Base-by-base conservation (phyloP, 2,888 invertebrate genomes). In the Trachelus troglodyta region DNA sequence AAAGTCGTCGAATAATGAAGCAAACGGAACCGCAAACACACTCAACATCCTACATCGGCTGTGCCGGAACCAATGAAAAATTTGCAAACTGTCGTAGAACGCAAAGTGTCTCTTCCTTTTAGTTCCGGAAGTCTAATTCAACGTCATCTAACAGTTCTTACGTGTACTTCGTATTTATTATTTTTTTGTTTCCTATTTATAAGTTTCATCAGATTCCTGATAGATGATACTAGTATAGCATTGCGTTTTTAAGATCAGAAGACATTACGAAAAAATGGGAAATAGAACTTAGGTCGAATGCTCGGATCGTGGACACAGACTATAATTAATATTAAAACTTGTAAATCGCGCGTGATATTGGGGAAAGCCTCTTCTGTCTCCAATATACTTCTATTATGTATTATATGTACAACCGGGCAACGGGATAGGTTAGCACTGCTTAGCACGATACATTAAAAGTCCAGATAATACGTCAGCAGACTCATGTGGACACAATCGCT, bases 201-300 rank as follows among this genome's bases (percentile, higher is more conserved):
- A 56, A 23, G 23, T 23, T 56, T 15, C 9, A 23, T 56, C 23
- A 23, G 23, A 56, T 56, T 56, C 23, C 23, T 9, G 2, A 9
- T 23, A 56, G 56, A 23, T 56, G 9, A 56, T 23, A 56, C 56
- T 6, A 23, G 9, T 23, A 23, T 56, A 23, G 23, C 56, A 56
- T 15, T 56, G 23, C 9, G 9, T 56, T 6, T 56, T 79, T 75
- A 81, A 83, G 37, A 15, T 12, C 37, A 37, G 33, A 33, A 33
- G 4, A 37, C 4, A 12, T 12, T 37, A 37, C 1, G 3, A 37
- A 12, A 12, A 37, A 37, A 12, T 12, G 35, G 35, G 12, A 37
- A 37, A 0, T 12, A 37, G 37, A 37, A 37, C 37, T 37, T 4
- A 12, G 37, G 12, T 12, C 12, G 3, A 12, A 12, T 37, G 12